A percentile compares a stretch with the other conserved stretches of the same genome.
These are phyloP conservation scores for Spea hammondii DNA, from an alignment of 2,797 vertebrate species.

Conservation along the genomic window DNA sequence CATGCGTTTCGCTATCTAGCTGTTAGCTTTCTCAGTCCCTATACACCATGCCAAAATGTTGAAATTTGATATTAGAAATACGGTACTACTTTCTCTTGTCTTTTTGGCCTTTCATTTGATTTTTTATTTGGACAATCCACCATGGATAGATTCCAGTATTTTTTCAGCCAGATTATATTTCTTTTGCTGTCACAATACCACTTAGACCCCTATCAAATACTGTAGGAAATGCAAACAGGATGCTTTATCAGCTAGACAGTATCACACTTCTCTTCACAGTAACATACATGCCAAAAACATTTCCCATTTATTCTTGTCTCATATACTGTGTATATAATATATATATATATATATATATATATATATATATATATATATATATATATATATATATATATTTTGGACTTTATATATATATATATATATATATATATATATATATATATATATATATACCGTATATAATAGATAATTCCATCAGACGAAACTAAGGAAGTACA, in stretches of 20 bases:
- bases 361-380: too few species aligned
- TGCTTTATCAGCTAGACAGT: not conserved
- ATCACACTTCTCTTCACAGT: not conserved
- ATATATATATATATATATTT: too few species aligned
- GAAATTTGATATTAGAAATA: not conserved
- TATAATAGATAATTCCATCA: too few species aligned
- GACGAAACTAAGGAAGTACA: too few species aligned
- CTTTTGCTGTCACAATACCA: not conserved
- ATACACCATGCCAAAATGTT: not conserved
- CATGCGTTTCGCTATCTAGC: too few species aligned
- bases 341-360: too few species aligned
- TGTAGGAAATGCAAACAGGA: not conserved
- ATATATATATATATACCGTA: too few species aligned
- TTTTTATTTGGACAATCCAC: not conserved
- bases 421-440: too few species aligned
- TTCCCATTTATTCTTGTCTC: not conserved
- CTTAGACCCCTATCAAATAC: not conserved
- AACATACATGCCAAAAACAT: not conserved
- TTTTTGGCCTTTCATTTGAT: conserved; percentile 6
- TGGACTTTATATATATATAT: too few species aligned
- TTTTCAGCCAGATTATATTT: not conserved
- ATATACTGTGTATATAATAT: too few species aligned
- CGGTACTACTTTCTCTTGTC: conserved; percentile 14
- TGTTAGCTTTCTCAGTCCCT: too few species aligned
- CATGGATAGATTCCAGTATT: not conserved